Evolutionary conservation across 1,140 invertebrate species (phyloP).

Genomic region (Drosophila biarmipes): DNA sequence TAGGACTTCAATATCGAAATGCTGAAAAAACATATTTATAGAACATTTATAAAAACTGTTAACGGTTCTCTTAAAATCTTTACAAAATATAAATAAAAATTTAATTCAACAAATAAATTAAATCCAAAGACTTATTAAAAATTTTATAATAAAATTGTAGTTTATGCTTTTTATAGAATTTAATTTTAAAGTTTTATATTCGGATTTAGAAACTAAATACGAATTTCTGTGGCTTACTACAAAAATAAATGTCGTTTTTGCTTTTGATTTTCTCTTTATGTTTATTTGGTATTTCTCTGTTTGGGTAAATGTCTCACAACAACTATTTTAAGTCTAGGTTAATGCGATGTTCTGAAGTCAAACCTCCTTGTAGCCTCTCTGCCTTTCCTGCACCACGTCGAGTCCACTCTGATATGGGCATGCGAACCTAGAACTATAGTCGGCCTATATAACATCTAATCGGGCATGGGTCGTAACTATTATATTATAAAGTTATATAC

Average conservation of each 20-base stretch:
- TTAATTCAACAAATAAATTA: too few relatives aligned
- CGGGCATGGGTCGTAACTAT: constrained; percentile 46
- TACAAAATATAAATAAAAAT: too few relatives aligned
- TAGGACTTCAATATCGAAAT: too few relatives aligned
- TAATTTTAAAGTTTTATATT: too few relatives aligned
- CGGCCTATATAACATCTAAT: constrained; percentile 31
- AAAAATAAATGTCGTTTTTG: neutral
- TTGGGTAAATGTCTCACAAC: constrained; percentile 78
- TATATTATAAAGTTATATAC: constrained; percentile 61
- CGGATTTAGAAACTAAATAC: too few relatives aligned
- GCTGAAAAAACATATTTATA: too few relatives aligned
- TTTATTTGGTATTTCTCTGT: constrained; percentile 49
- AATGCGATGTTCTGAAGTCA: constrained; percentile 44
- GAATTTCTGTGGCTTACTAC: too few relatives aligned
- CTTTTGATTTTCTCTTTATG: constrained; percentile 29
- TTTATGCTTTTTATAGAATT: too few relatives aligned
- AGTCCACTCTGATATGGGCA: constrained; percentile 33
- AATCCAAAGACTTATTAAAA: too few relatives aligned
- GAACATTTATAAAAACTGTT: too few relatives aligned
- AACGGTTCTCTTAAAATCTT: too few relatives aligned
- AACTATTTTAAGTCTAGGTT: constrained; percentile 73
- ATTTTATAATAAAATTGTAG: too few relatives aligned
- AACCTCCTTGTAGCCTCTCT: constrained; percentile 7
- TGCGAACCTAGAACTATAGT: constrained; percentile 43
- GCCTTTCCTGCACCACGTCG: neutral